A percentile compares a stretch with the other conserved stretches of the same genome.
Conservation (phyloP, 1,140 invertebrate genomes). For the Rhopalosiphum padi region DNA sequence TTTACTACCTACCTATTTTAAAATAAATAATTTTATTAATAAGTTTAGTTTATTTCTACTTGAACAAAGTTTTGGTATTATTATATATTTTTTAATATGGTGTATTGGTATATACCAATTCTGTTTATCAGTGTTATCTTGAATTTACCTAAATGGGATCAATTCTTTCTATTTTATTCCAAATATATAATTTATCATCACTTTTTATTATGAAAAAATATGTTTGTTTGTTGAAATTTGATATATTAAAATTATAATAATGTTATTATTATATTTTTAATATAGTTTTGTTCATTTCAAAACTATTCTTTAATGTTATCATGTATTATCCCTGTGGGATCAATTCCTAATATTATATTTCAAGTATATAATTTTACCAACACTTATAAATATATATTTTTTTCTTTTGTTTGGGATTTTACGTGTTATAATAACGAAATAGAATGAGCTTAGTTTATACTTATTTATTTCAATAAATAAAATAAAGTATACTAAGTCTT, state of each 20-base stretch:
- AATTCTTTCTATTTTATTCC: not conserved
- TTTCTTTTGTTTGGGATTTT: too few species aligned
- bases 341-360: too few species aligned
- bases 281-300: too few species aligned
- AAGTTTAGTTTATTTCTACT: not conserved
- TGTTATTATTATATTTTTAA: not conserved
- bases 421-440: too few species aligned
- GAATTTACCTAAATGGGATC: not conserved
- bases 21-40: conserved; percentile 22
- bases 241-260: not conserved
- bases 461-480: too few species aligned
- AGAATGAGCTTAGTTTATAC: too few species aligned
- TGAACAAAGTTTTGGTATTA: not conserved
- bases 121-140: conserved; percentile 12
- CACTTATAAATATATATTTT: too few species aligned
- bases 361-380: too few species aligned
- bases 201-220: not conserved
- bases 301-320: too few species aligned
- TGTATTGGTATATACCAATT: not conserved
- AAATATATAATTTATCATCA: not conserved
- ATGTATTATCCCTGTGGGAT: too few species aligned
- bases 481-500: too few species aligned
- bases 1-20: conserved; percentile 10
- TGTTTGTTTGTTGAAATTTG: not conserved
- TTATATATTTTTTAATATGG: not conserved